Evolutionary conservation across 2,113 vertebrate species (phyloP).

Genomic region (human): DNA sequence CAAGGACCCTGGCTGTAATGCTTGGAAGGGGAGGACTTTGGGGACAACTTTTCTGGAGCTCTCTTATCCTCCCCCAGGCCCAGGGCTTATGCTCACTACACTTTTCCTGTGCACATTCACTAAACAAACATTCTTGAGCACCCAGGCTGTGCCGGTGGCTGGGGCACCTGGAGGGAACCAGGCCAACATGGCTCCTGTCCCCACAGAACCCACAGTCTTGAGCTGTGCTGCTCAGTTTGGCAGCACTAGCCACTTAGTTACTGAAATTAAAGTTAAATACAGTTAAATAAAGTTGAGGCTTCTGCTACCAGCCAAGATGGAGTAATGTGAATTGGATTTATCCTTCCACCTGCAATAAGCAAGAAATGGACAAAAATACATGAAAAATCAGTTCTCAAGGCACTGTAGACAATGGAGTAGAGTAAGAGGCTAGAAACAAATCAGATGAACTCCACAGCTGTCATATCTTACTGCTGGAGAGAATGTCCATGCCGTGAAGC

Average conservation of each 20-base stretch:
- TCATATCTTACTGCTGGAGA: not conserved
- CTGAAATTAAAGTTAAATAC: not conserved
- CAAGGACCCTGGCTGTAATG: not conserved
- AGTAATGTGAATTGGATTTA: not conserved
- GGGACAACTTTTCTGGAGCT: not conserved
- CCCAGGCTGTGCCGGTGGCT: not conserved
- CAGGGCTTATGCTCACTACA: rapidly evolving
- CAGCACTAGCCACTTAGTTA: too few relatives aligned
- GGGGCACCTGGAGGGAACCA: not conserved
- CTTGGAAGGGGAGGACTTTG: not conserved
- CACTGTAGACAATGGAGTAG: rapidly evolving
- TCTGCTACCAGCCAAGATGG: not conserved
- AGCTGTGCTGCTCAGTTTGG: not conserved
- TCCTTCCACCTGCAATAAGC: not conserved
- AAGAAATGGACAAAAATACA: not conserved
- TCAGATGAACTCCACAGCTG: rapidly evolving
- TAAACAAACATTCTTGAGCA: not conserved
- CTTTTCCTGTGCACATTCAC: not conserved
- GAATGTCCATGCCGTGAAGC: too few relatives aligned
- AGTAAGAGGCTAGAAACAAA: not conserved
- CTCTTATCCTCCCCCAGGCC: too few relatives aligned
- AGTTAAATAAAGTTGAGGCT: not conserved
- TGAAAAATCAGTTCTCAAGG: too few relatives aligned
- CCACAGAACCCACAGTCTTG: not conserved
- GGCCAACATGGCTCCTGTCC: too few relatives aligned